Base-by-base conservation (phyloP, 2,888 invertebrate genomes). In the Tetragonisca angustula region DNA sequence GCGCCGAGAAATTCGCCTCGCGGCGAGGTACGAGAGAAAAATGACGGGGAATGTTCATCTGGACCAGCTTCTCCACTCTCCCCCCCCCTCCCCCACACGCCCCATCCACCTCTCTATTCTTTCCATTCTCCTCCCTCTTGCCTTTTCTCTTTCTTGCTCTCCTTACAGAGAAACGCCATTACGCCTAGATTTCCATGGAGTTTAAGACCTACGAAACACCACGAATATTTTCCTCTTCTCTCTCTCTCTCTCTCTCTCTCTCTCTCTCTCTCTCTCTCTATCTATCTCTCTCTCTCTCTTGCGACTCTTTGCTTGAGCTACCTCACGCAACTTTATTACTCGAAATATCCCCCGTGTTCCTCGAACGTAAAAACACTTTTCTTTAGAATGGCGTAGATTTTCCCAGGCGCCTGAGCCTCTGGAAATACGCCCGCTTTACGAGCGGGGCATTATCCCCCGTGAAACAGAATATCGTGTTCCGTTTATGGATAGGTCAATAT, bases 11-110 rank as follows among this genome's bases (percentile, higher is more conserved):
- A 82, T 85, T 84, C 75, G 61, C 64, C 81, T 72, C 76, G 69
- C 69, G 65, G 76, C 85, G 36, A 70, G 24, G 70, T 68, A 50
- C 73, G 65, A 73, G 76, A 75, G 87, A 80, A 81, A 78, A 81
- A 87, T 75, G 84, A 81, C 68, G 69, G n/a, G 62, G 79, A 82
- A 71, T 75, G 85, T 76, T 85, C 79, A 73, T 77, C 75, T 65
- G 70, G 77, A 72, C 75, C 72, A 15, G 81, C 50, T 76, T 32
- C 15, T 59, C n/a, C 17, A 24, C 24, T 59, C 54, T 21, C 6
- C 21, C 54, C 19, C 32, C 4, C 4, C 3, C 3, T 3, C 32
- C 32, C 3, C 32, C n/a, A n/a, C n/a, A n/a, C n/a, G n/a, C 2
- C 27, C 27, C 27, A 4, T 17, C n/a, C 19, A 11, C 4, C 61